A percentile compares a stretch with the other conserved stretches of the same genome.
Evolutionary conservation across 1,140 invertebrate species (phyloP).

Genomic region (Hyphantria cunea): DNA sequence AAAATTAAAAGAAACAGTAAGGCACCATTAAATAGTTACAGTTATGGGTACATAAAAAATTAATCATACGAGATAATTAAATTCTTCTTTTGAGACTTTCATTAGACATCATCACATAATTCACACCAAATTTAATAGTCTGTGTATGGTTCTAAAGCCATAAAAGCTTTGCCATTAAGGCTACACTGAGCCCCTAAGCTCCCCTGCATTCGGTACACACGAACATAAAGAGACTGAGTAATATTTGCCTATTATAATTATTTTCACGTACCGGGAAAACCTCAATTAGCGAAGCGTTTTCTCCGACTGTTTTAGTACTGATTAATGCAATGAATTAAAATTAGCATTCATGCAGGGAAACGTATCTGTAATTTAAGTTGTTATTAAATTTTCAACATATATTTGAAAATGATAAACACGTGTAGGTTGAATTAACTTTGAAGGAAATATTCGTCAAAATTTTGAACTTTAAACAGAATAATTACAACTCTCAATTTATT

Average conservation of each 20-base stretch:
- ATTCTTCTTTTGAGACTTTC: slow-evolving; percentile 4
- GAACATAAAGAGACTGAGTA: slow-evolving; percentile 43
- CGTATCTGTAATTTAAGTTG: slow-evolving; percentile 1
- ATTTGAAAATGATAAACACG: slow-evolving; percentile 1
- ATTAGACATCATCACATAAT: slow-evolving; percentile 12
- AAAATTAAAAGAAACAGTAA: no score
- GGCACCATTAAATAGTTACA: no score
- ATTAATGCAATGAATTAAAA: slow-evolving; percentile 24
- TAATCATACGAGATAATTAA: not conserved
- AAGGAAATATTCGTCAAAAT: not conserved
- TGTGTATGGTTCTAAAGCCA: no score
- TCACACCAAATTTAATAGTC: slow-evolving; percentile 27
- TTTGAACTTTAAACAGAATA: not conserved
- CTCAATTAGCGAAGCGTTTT: slow-evolving; percentile 40
- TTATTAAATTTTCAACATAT: slow-evolving; percentile 11
- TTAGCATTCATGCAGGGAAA: slow-evolving; percentile 1
- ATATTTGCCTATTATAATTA: slow-evolving; percentile 46
- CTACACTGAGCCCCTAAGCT: slow-evolving; percentile 29
- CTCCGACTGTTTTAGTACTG: slow-evolving; percentile 25
- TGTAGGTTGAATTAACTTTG: not conserved
- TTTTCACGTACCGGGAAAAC: slow-evolving; percentile 27
- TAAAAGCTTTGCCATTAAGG: not conserved
- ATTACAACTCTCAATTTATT: not conserved
- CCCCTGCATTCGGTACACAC: slow-evolving; percentile 1
- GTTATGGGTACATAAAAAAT: no score